Base-by-base conservation (phyloP, 2,113 vertebrate species). In the Macquaria australasica region DNA sequence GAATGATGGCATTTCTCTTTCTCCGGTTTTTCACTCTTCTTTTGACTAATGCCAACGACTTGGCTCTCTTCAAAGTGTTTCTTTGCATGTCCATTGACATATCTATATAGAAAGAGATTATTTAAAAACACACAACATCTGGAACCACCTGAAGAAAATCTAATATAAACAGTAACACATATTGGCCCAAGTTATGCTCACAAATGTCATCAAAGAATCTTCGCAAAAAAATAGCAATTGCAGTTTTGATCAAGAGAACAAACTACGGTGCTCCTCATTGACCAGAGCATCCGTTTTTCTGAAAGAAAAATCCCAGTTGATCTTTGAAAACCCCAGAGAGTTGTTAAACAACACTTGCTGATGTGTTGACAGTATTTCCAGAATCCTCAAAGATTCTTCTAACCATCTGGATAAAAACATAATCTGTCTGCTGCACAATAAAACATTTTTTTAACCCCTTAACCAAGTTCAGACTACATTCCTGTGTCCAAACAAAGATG, bases 71-170 rank as follows among this genome's bases (percentile, higher is more conserved):
- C 98, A 31, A 97, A 99, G 96, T 99, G 98, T 90, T 99, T 99
- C 96, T 99, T 99, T 82, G 98, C 98, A 87, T 99, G 98, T 73
- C 98, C 98, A 85, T 98, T 99, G 74, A 99, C 98, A 76, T 99
- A 99, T 90, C 98, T 99, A 37, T 59, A 14, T 4, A 71, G 41
- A 28, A 34, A 43, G 34, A 81, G 7, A 51, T 66, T 4, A 37
- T 16, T 63, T 63, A n/a, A 60, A 4, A 60, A 45, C n/a, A 16
- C 21, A 81, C 45, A 55, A 21, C 28, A 55, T 74, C 16, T 84
- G 28, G 9, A 79, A 67, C 34, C 50, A n/a, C 10, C 1, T 51
- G 20, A 43, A 45, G 63, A 76, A 34, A 25, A 80, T 43, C 18
- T 5, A 20, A 60, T 2, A 21, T 7, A 3, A 55, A 82, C 6